Conservation (phyloP, 1,140 invertebrate genomes). For the Aphaenogaster rudis region DNA sequence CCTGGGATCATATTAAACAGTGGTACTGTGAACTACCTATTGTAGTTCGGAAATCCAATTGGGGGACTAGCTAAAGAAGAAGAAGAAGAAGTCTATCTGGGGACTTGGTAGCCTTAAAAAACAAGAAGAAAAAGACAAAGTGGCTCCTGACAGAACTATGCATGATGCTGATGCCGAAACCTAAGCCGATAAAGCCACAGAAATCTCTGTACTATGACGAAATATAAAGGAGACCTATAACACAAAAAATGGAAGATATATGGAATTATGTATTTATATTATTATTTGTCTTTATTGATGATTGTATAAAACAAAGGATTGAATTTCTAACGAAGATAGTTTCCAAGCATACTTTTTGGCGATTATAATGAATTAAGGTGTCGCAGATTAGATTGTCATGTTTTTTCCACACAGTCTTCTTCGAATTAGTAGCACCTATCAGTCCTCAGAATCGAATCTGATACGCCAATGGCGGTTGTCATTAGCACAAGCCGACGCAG, state of each 20-base stretch:
- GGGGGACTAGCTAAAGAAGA: too few species aligned
- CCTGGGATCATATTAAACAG: too few species aligned
- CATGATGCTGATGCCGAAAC: conserved; percentile 87
- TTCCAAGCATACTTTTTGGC: background rate
- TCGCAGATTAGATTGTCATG: background rate
- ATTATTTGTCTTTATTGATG: background rate
- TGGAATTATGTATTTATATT: conserved; percentile 10
- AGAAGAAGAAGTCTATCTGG: too few species aligned
- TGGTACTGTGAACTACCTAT: too few species aligned
- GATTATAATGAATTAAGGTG: conserved; percentile 5
- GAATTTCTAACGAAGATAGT: conserved; percentile 1
- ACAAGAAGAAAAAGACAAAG: conserved; percentile 81
- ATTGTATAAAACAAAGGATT: background rate
- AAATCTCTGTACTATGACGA: conserved; percentile 77
- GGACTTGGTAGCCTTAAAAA: too few species aligned
- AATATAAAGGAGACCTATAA: conserved; percentile 67
- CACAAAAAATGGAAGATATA: conserved; percentile 28
- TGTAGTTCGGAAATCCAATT: too few species aligned
- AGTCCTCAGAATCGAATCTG: background rate
- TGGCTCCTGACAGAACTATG: conserved; percentile 91
- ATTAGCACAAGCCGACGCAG: too few species aligned
- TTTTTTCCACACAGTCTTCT: too few species aligned
- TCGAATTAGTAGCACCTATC: too few species aligned
- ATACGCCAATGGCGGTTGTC: too few species aligned
- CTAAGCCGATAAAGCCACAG: conserved; percentile 72